Conservation (phyloP, 64 coral and sea anemone species). For the Acropora tenuis region DNA sequence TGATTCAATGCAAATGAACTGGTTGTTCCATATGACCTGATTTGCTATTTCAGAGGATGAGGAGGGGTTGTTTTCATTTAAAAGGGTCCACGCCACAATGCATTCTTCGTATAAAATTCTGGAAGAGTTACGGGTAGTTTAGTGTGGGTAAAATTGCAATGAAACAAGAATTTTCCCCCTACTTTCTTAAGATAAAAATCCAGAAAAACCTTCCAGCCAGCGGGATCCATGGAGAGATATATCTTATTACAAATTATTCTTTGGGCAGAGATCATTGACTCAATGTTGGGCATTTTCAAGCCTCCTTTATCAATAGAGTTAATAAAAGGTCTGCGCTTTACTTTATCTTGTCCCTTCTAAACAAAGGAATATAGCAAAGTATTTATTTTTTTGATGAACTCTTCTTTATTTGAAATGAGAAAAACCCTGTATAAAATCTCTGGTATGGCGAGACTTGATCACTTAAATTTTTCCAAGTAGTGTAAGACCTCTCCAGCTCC, state of each 20-base stretch:
- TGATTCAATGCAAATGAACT: no score
- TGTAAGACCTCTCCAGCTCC: no score
- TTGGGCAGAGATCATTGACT: no score
- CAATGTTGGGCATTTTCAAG: not conserved
- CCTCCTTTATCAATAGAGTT: not conserved
- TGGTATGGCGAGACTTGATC: no score
- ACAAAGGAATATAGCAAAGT: no score
- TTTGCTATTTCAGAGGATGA: no score
- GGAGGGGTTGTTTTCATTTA: no score
- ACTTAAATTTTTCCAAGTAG: no score
- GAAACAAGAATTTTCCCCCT: not conserved
- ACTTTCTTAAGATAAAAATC: not conserved
- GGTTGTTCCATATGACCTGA: no score
- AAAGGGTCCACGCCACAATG: not conserved
- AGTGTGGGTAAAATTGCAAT: not conserved
- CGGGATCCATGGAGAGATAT: not conserved
- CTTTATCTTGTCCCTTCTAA: not conserved
- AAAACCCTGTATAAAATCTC: no score
- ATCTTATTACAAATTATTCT: not conserved
- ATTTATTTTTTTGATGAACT: no score
- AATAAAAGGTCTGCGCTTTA: not conserved
- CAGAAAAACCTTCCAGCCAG: not conserved
- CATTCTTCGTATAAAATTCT: slow-evolving; percentile 9
- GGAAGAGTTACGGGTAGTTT: no score
- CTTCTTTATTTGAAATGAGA: not conserved